Base-by-base conservation (phyloP, 2,797 vertebrate species). In the Sebastiscus tertius region DNA sequence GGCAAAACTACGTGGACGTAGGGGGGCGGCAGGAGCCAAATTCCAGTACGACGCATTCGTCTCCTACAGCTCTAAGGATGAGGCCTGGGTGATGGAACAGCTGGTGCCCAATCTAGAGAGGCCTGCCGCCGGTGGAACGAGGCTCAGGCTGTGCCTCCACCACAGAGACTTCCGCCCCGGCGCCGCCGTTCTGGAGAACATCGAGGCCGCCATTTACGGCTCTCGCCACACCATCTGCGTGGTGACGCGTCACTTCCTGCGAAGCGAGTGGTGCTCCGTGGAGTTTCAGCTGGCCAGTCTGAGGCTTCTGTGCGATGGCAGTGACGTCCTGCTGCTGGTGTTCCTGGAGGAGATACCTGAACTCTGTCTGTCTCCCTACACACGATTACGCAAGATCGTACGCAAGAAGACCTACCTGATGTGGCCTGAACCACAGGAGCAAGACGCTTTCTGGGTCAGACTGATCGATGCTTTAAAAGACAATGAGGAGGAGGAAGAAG, bases 191-290 rank as follows among this genome's bases (percentile, higher is more conserved):
- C 11, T 94, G 55, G 90, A 93, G 56, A 95, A 95, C 83, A 94
- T 93, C 2, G 80, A 94, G 58, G 83, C 93, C 5, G 88, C 91
- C 58, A 94, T 94, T 56, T 93, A 93, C 79, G 77, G 66, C 26
- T 93, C 92, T n/a, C 85, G 88, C 6, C 92, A 92, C 85, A 95
- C 93, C 67, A 87, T 94, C 66, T 94, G 93, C 4, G 58, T 95
- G 68, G 89, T 94, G 65, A 90, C 90, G 0, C 76, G 78, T 10
- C 80, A 88, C 74, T 94, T 90, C 81, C 82, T 94, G 55, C 82
- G 24, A 11, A 94, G 93, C 9, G 91, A 91, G 63, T 94, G 93
- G 93, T 94, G 93, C 81, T 85, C 88, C 2, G n/a, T 88, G 33
- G 90, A 94, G 86, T 92, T 95, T 46, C 94, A 95, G 80, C 66